Evolutionary conservation across 2,113 vertebrate genomes (phyloP).

Genomic region (Spilogale gracilis): DNA sequence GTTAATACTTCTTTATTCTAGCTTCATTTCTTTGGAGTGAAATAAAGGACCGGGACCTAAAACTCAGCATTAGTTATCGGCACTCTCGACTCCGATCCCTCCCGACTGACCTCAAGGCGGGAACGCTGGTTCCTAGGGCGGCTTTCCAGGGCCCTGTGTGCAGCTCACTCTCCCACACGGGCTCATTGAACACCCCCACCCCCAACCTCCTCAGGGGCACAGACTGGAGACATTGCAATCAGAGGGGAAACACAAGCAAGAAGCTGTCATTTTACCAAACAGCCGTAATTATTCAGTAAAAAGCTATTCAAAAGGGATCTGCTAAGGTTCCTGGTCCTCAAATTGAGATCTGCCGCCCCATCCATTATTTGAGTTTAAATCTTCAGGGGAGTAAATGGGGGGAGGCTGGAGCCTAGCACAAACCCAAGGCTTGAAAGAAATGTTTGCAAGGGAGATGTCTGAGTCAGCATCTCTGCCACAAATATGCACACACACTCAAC

Average conservation of each 20-base stretch:
- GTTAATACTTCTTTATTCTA: background rate
- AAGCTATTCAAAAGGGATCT: background rate
- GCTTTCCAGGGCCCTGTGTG: background rate
- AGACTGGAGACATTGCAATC: background rate
- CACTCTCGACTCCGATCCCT: background rate
- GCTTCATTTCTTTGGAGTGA: background rate
- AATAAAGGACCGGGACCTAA: background rate
- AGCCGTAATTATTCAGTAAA: background rate
- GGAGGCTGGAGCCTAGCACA: background rate
- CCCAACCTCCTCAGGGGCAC: background rate
- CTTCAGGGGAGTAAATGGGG: background rate
- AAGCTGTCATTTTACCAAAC: background rate
- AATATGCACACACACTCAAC: background rate
- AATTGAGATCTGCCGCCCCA: background rate
- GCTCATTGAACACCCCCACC: background rate
- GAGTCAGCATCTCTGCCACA: background rate
- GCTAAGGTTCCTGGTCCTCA: background rate
- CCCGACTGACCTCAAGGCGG: background rate
- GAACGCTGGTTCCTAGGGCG: background rate
- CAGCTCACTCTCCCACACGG: background rate
- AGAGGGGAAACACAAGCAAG: background rate
- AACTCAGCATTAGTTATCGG: background rate
- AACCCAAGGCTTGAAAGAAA: background rate
- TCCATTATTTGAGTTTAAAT: background rate
- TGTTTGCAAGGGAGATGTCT: background rate